phyloP scores from a whole-genome alignment of 2,888 invertebrate genomes.

The Dasypogon diadema region DNA sequence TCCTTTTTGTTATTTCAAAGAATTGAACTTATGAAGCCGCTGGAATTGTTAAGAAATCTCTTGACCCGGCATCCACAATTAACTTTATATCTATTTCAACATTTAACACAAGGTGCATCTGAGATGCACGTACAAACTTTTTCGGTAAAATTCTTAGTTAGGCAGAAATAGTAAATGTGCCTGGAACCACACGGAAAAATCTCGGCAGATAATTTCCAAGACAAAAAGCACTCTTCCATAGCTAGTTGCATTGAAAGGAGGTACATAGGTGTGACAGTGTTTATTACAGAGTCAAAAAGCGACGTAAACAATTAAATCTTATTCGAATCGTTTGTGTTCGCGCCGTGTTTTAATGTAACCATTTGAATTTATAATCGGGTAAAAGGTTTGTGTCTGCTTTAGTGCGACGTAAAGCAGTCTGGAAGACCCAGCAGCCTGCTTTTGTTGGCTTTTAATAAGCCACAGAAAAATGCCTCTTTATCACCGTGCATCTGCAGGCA shows the following conservation, averaged over 20 bases:
- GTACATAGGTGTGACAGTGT: background rate
- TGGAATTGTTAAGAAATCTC: no score
- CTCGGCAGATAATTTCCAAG: slow-evolving; percentile 4
- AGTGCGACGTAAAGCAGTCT: background rate
- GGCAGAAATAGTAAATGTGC: no score
- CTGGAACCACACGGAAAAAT: no score
- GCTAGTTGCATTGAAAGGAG: background rate
- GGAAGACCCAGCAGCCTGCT: background rate
- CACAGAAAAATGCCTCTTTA: slow-evolving; percentile 3
- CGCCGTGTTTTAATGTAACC: background rate
- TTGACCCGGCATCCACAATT: no score
- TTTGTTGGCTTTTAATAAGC: slow-evolving; percentile 3
- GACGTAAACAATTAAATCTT: slow-evolving; percentile 16
- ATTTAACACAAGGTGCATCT: no score
- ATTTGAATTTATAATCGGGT: slow-evolving; percentile 39
- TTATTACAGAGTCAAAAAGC: background rate
- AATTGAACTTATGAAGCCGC: no score
- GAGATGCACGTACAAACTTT: no score
- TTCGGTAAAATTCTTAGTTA: no score
- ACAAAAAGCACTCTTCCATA: background rate
- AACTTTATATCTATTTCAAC: no score
- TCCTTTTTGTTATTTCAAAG: no score
- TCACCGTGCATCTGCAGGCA: background rate
- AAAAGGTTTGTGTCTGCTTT: slow-evolving; percentile 17
- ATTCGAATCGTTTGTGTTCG: slow-evolving; percentile 4